Conservation (phyloP, 2,113 vertebrate genomes). For the Hippocampus zosterae region DNA sequence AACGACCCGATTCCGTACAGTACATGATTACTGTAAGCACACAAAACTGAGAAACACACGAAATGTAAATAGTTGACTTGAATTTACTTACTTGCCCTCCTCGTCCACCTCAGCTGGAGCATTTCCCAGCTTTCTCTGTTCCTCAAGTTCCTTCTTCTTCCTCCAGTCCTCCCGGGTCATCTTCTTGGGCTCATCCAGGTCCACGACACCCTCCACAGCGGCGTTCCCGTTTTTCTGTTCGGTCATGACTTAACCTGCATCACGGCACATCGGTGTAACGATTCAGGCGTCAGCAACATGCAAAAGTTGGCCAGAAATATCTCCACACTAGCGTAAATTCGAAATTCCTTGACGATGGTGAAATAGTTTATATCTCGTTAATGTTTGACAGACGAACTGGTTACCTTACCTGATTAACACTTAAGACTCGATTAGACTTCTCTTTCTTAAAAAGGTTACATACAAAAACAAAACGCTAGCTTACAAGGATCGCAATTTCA, state of each 20-base stretch:
- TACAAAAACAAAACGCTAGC: background rate
- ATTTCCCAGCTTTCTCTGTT: slow-evolving; percentile 94
- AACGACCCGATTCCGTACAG: no score
- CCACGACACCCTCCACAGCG: slow-evolving; percentile 75
- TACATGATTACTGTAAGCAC: background rate
- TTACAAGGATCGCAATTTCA: slow-evolving; percentile 44
- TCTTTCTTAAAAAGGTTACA: background rate
- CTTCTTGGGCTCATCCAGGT: slow-evolving; percentile 93
- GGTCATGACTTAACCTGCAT: slow-evolving; percentile 45
- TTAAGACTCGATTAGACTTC: background rate
- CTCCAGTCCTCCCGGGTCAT: slow-evolving; percentile 98
- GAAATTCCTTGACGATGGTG: background rate
- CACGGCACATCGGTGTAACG: background rate
- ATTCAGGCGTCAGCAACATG: background rate
- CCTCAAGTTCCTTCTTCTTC: slow-evolving; percentile 96
- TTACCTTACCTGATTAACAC: slow-evolving; percentile 20
- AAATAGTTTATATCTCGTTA: background rate
- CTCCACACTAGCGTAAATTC: background rate
- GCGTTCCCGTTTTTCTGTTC: slow-evolving; percentile 42
- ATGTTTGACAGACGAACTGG: background rate
- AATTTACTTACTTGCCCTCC: slow-evolving; percentile 88
- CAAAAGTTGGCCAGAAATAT: background rate
- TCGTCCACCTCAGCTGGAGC: slow-evolving; percentile 97
- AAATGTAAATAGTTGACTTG: background rate
- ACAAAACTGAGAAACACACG: background rate